Evolutionary conservation across 1,140 invertebrate genomes (phyloP), one percentile per base, ranked within the genome.

Genomic region (Leptinotarsa lineolata): DNA sequence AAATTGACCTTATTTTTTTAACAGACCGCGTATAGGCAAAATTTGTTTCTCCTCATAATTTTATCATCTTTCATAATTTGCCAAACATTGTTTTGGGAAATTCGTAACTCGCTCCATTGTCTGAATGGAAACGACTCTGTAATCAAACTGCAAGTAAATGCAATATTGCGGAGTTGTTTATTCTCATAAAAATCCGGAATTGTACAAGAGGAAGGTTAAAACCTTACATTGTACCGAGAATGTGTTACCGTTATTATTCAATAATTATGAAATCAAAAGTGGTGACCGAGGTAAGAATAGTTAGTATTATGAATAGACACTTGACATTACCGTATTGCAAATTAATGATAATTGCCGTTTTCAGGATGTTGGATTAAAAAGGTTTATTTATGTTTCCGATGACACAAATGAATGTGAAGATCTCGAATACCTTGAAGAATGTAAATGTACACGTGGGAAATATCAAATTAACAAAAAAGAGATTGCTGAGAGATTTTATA

Each of bases 221-320:
- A 24, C 66, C 72, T 73, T 73, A 46, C n/a, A 16, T 61, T 60
- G 67, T 46, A 68, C 39, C 54, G 54, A 63, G 72, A 73, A 73
- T 73, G 72, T 69, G 60, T 74, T 74, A 74, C 73, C 73, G 73
- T 74, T 74, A 74, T 74, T 74, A 70, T 72, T 72, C 63, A 72
- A 65, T 72, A 61, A 68, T 72, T 72, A 72, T 72, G 71, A 72
- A 72, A 72, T 72, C 59, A 60, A 45, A 68, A 68, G 66, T 68
- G 63, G 18, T 22, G 48, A 54, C 48, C n/a, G 48, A 54, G 48
- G 48, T 54, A 54, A 54, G 48, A 54, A 8, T 54, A 15, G 48
- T n/a, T 54, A 16, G 48, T 54, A 15, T 54, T 54, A 18, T 18
- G 12, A 54, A 54, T 18, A 16, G 2, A 54, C 48, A 16, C 6